Evolutionary conservation across 2,888 invertebrate genomes (phyloP).

Genomic region (Azorinus chamasolen): DNA sequence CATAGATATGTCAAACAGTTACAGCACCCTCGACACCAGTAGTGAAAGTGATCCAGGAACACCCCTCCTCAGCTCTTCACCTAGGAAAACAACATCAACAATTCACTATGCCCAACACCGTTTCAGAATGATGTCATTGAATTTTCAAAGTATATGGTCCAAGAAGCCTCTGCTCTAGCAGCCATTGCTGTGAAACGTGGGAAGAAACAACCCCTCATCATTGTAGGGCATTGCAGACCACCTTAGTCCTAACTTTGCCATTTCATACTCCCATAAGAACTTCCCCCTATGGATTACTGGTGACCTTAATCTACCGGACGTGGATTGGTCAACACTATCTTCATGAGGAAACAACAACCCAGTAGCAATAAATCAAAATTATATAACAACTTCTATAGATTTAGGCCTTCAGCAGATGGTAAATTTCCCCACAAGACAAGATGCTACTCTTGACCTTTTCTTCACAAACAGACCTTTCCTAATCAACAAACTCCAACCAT

Average conservation of each 20-base stretch:
- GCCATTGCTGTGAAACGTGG: neutral
- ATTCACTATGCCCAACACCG: no score
- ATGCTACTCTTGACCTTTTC: neutral
- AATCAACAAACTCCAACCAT: neutral
- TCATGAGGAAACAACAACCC: neutral
- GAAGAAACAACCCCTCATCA: constrained; percentile 1
- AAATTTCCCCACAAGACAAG: neutral
- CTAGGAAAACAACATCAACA: neutral
- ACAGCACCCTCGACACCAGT: no score
- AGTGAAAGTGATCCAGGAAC: no score
- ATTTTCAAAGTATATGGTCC: no score
- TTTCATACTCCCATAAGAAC: neutral
- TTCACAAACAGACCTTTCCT: neutral
- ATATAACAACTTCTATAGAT: neutral
- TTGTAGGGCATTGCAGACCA: constrained; percentile 1
- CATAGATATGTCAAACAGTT: no score
- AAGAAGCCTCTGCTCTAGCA: neutral
- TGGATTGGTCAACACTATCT: neutral
- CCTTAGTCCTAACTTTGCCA: neutral
- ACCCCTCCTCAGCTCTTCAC: no score
- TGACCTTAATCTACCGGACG: neutral
- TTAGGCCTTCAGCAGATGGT: neutral
- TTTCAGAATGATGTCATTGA: no score
- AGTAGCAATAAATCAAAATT: neutral
- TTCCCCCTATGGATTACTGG: neutral